Conservation (phyloP, 2,797 vertebrate genomes). For the Eulemur coronatus region DNA sequence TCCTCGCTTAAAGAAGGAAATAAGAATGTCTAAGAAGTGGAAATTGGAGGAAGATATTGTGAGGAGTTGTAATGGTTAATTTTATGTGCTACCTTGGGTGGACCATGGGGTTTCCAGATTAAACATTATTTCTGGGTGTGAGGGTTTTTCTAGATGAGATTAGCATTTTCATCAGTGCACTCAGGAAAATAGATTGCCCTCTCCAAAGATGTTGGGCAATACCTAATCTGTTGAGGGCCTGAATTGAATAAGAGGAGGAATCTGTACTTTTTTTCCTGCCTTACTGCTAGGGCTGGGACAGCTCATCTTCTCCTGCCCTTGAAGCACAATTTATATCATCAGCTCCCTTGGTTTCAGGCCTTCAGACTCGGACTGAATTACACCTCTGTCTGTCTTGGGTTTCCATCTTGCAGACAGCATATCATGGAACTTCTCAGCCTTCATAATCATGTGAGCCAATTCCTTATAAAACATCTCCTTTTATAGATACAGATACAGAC, state of each 20-base stretch:
- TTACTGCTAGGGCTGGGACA: neutral
- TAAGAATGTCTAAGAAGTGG: neutral
- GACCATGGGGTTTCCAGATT: neutral
- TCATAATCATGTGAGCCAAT: neutral
- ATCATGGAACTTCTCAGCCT: neutral
- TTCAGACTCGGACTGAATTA: neutral
- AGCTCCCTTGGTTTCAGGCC: neutral
- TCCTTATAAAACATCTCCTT: neutral
- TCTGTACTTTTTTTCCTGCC: neutral
- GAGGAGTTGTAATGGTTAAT: neutral
- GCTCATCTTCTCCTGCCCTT: neutral
- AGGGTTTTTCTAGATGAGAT: neutral
- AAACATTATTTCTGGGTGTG: neutral
- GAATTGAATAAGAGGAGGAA: neutral
- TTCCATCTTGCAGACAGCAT: neutral
- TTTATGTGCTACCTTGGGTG: neutral
- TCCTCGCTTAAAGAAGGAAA: neutral
- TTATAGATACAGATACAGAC: neutral
- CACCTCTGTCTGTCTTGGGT: neutral
- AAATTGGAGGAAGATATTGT: neutral
- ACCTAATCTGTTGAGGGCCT: neutral
- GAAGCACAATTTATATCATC: neutral
- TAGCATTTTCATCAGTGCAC: neutral
- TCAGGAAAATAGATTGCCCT: neutral
- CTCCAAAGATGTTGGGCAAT: neutral